Evolutionary conservation across 2,113 vertebrate species (phyloP), one percentile per base, ranked within the genome.

Genomic region (Carassius carassius): DNA sequence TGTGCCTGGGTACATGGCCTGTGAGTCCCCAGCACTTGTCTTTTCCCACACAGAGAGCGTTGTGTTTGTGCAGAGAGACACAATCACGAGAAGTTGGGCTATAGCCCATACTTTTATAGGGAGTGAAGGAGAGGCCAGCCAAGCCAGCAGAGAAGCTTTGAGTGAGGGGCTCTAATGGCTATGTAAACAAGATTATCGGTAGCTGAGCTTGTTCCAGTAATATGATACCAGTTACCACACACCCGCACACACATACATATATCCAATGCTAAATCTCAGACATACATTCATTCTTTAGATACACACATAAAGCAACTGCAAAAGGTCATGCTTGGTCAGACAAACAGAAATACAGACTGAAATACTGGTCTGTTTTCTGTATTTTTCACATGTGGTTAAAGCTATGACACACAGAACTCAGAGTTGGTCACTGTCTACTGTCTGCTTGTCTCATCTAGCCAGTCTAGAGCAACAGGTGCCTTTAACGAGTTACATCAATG

Each of bases 151-250:
- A 81, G 82, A 86, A 75, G 80, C 54, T 78, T 37, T 60, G 84
- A 84, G 78, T 44, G 58, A 84, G 86, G 60, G 80, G 69, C 49
- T 83, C 14, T 88, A 87, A 88, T 82, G 86, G 78, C 85, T 87
- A 65, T 85, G 82, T 86, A 87, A 87, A 86, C 89, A 86, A 76
- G 65, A 85, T 83, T 89, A 84, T 67, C 58, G 58, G 79, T 80
- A 67, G 74, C 67, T 73, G 29, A 74, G n/a, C 81, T 84, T 47
- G 54, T 69, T 85, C 86, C 73, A 82, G 85, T 85, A 84, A 86
- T n/a, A 79, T 44, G 85, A 88, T 70, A 84, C 85, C 69, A 70
- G 85, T 78, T 85, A 67, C 79, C 75, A 77, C 77, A 82, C 87
- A 86, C 14, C 21, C 69, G 78, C 76, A 69, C 81, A 78, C 84